phyloP scores from a whole-genome alignment of 2,888 invertebrate species.

The Archips xylosteana region DNA sequence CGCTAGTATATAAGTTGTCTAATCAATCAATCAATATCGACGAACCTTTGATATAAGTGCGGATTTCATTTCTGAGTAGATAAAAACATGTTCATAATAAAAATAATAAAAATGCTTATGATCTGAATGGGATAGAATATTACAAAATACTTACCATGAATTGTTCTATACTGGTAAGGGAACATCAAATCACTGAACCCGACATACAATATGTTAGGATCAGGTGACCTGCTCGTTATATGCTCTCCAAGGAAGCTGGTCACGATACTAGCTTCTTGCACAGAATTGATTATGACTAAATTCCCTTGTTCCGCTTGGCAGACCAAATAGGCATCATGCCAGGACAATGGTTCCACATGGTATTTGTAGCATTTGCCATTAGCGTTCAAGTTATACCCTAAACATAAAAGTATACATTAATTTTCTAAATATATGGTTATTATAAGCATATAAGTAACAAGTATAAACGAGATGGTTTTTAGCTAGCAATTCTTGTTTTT shows the following conservation, averaged over 20 bases:
- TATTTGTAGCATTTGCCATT: conserved; percentile 65
- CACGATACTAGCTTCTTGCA: conserved; percentile 61
- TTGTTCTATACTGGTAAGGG: conserved; percentile 63
- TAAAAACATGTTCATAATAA: too few species aligned
- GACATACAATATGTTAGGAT: conserved; percentile 59
- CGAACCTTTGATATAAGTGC: too few species aligned
- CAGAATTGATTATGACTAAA: conserved; percentile 60
- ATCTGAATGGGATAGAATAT: background rate
- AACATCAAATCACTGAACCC: conserved; percentile 67
- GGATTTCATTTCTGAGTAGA: too few species aligned
- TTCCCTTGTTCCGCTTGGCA: conserved; percentile 60
- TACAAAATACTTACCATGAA: conserved; percentile 52
- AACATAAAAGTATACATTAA: conserved; percentile 8
- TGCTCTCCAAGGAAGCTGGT: conserved; percentile 59
- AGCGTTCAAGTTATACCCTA: conserved; percentile 53
- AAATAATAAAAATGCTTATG: too few species aligned
- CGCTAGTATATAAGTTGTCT: too few species aligned
- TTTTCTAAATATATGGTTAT: too few species aligned
- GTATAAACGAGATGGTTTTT: background rate
- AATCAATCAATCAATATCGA: too few species aligned
- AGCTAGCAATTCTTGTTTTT: too few species aligned
- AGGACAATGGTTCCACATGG: conserved; percentile 61
- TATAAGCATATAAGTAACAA: background rate
- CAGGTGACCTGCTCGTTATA: conserved; percentile 56
- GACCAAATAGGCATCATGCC: conserved; percentile 63